Evolutionary conservation across 2,797 vertebrate genomes (phyloP), one percentile per base, ranked within the genome.

Genomic region (Avahi laniger): DNA sequence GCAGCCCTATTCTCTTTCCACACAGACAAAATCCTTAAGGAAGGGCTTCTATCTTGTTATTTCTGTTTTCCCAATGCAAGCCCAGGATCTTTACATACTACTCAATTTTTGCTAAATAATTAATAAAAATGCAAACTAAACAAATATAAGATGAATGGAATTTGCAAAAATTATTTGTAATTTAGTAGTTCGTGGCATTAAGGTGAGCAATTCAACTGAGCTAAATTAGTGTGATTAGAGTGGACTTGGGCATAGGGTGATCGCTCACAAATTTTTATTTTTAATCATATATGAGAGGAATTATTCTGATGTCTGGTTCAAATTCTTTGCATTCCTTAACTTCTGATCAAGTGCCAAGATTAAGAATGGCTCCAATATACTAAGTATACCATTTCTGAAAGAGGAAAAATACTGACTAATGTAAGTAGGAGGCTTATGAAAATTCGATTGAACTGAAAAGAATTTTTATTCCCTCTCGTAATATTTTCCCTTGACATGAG

Each of bases 401-500:
- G 57, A 87, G 35, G 46, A 6, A 96, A 95, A 94, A 61, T n/a
- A 88, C 22, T 63, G 35, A 59, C n/a, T 75, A 33, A 79, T 13
- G 4, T 52, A 81, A 88, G 48, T 81, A 46, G 35, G 48, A 95
- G 12, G 33, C 17, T 75, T 35, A 76, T 61, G 75, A 76, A 95
- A 97, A 97, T 35, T 93, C 20, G 75, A 15, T 0, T 63, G 17
- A 95, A 92, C 20, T 26, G 43, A 88, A 30, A 78, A 86, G 13
- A 75, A 89, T 26, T 92, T 89, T 78, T 63, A 78, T 5, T 95
- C 33, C 9, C 3, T 93, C 90, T 85, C 17, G 33, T 91, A 88
- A 94, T 91, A 94, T 93, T 97, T 97, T 97, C 88, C 94, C 43
- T 90, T 96, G 38, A 96, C 17, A 63, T 14, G 14, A 67, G 5